These are phyloP conservation scores for Hydrozoanthus tunicans DNA, from an alignment of 64 coral and sea anemone genomes.

Conservation along the genomic window DNA sequence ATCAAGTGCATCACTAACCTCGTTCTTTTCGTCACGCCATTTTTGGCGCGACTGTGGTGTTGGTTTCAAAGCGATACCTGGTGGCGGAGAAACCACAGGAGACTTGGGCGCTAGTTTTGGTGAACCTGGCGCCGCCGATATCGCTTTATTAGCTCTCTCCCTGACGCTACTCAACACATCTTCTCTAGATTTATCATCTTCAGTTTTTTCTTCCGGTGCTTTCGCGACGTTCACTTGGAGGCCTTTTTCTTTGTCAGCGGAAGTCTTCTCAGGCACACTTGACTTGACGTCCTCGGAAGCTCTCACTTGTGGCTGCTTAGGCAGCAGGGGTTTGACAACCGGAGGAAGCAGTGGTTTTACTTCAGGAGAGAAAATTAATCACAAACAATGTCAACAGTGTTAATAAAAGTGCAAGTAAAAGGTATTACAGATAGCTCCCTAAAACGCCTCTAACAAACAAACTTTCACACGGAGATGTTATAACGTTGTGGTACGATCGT, in stretches of 20 bases:
- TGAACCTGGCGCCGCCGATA: slow-evolving; percentile 14
- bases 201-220: slow-evolving; percentile 12
- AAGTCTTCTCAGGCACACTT: neutral
- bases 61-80: slow-evolving; percentile 18
- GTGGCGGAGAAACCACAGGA: neutral
- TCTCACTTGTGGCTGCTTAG: slow-evolving; percentile 4
- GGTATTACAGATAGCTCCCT: too few species aligned
- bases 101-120: slow-evolving; percentile 22
- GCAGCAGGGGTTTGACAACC: slow-evolving; percentile 5
- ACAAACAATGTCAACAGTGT: neutral
- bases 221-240: neutral
- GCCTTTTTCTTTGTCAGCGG: neutral
- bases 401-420: too few species aligned
- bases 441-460: too few species aligned
- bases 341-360: slow-evolving; percentile 14
- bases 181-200: slow-evolving; percentile 12
- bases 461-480: too few species aligned
- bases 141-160: slow-evolving; percentile 12
- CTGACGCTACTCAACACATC: neutral
- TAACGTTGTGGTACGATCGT: too few species aligned
- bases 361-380: neutral
- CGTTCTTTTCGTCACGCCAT: slow-evolving; percentile 34
- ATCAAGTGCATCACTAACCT: slow-evolving; percentile 43
- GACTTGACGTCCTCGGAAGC: neutral
- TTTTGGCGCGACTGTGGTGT: slow-evolving; percentile 24